phyloP scores from a whole-genome alignment of 2,888 invertebrate species.

The Tenthredo amoena region DNA sequence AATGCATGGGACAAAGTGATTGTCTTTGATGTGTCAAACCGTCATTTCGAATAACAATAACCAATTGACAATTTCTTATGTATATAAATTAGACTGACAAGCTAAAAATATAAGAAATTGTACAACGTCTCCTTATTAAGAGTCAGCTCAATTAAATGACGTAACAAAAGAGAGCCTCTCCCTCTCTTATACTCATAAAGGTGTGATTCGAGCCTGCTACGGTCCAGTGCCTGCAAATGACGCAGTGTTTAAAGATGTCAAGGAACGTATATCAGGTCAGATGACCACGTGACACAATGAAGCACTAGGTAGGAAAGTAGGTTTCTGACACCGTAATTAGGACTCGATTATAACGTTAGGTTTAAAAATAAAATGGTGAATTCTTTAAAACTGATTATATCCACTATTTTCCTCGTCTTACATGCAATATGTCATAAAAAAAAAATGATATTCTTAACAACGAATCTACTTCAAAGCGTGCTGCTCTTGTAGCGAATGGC shows the following conservation, averaged over 20 bases:
- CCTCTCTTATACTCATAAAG: slow-evolving; percentile 4
- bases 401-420: neutral
- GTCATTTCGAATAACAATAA: slow-evolving; percentile 15
- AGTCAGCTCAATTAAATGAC: slow-evolving; percentile 39
- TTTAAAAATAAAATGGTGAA: neutral
- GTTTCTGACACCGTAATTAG: neutral
- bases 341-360: neutral
- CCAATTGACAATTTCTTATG: slow-evolving; percentile 20
- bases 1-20: neutral
- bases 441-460: neutral
- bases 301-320: neutral
- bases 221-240: slow-evolving; percentile 37
- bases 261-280: slow-evolving; percentile 29
- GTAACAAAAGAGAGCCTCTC: slow-evolving; percentile 35
- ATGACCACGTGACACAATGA: slow-evolving; percentile 1
- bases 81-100: neutral
- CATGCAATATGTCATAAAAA: neutral
- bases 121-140: slow-evolving; percentile 27
- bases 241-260: slow-evolving; percentile 41
- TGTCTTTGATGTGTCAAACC: slow-evolving; percentile 15
- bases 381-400: neutral
- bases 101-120: neutral
- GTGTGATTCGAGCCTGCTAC: slow-evolving; percentile 21
- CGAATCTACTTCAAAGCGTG: neutral
- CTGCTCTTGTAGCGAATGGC: neutral